phyloP scores from a whole-genome alignment of 2,888 invertebrate species.

The Marronus borbonicus region DNA sequence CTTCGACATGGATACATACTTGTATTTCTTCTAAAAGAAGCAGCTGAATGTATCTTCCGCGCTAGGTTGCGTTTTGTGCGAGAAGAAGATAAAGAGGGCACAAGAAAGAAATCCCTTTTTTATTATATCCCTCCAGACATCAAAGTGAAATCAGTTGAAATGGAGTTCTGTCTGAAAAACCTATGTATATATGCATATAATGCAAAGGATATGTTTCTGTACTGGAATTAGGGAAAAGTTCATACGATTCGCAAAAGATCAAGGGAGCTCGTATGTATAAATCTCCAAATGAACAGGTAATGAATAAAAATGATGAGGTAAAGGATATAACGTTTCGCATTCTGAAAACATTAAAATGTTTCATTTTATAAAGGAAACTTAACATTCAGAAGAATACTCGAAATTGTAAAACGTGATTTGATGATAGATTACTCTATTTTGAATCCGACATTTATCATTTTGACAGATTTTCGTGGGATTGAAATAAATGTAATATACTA shows the following conservation, averaged over 20 bases:
- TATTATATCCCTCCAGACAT: slow-evolving; percentile 29
- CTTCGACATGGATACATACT: too few species aligned
- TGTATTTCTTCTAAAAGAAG: neutral
- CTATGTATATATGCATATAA: slow-evolving; percentile 1
- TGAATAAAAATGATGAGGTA: slow-evolving; percentile 7
- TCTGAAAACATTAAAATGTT: slow-evolving; percentile 2
- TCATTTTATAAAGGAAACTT: too few species aligned
- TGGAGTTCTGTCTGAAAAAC: slow-evolving; percentile 16
- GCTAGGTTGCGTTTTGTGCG: neutral
- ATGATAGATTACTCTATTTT: too few species aligned
- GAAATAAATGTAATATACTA: too few species aligned
- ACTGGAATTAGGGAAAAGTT: neutral
- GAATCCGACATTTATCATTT: too few species aligned
- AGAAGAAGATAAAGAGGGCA: neutral
- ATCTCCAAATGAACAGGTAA: neutral
- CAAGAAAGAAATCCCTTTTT: slow-evolving; percentile 19
- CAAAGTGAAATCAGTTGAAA: slow-evolving; percentile 35
- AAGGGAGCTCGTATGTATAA: neutral
- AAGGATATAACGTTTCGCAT: neutral
- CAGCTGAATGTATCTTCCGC: neutral
- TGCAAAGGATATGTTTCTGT: neutral
- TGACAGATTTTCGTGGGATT: too few species aligned
- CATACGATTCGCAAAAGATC: neutral
- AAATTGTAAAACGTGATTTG: neutral
- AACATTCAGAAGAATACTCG: too few species aligned